Percentiles rank a stretch among this genome's conserved stretches.
phyloP scores from a whole-genome alignment of 2,113 vertebrate genomes.

The Zosterops pallidus region DNA sequence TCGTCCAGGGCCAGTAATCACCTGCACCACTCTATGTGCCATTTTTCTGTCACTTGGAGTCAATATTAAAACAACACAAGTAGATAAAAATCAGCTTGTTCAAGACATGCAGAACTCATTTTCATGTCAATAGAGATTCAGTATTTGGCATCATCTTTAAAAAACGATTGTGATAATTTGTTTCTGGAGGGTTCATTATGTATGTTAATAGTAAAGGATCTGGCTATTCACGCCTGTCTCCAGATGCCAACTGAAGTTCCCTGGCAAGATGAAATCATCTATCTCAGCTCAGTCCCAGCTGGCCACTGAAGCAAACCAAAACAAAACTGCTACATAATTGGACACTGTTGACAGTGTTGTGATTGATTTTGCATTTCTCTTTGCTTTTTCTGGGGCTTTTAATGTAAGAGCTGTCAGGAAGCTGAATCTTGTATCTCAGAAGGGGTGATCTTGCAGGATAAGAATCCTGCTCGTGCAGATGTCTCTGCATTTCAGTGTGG shows the following conservation, averaged over 20 bases:
- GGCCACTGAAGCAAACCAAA: conserved; percentile 4
- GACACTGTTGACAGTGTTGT: not conserved
- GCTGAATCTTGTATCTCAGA: not conserved
- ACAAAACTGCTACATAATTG: not conserved
- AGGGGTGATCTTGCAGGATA: not conserved
- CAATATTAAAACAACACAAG: not conserved
- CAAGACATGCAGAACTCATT: not conserved
- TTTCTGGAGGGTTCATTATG: conserved; percentile 4
- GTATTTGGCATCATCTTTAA: not conserved
- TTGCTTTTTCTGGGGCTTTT: not conserved
- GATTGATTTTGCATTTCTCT: not conserved
- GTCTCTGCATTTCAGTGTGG: not conserved
- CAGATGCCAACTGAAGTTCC: not conserved
- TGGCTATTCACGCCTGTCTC: not conserved
- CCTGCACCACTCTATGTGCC: not conserved
- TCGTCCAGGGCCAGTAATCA: not conserved
- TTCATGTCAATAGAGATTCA: not conserved
- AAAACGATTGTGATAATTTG: not conserved
- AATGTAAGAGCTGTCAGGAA: not conserved
- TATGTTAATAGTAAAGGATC: not conserved
- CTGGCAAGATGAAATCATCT: not conserved
- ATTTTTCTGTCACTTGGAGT: not conserved
- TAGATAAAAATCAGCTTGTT: not conserved
- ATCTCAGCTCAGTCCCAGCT: not conserved
- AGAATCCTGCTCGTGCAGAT: not conserved